Evolutionary conservation across 2,888 invertebrate species (phyloP).

Genomic region (Amiota communis): DNA sequence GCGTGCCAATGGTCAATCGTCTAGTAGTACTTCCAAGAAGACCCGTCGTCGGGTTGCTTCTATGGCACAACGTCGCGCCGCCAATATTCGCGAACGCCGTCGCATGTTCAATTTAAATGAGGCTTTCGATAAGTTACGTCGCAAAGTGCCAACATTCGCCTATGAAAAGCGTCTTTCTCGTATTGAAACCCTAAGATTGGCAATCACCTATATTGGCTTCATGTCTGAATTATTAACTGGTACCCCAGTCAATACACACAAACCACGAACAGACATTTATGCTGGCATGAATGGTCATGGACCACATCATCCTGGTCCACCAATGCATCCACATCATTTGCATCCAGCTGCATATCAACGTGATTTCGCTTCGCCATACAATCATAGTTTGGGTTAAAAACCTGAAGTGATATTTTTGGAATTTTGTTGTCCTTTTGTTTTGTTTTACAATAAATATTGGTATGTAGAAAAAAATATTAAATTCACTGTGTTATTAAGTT

Average conservation of each 20-base stretch:
- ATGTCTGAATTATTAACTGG: conserved; percentile 92
- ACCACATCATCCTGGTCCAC: conserved; percentile 57
- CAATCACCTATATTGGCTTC: conserved; percentile 96
- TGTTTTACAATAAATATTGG: conserved; percentile 26
- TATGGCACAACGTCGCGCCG: conserved; percentile 90
- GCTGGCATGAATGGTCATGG: conserved; percentile 68
- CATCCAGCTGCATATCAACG: conserved; percentile 71
- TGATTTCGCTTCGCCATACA: conserved; percentile 72
- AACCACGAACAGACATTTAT: conserved; percentile 69
- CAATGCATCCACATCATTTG: conserved; percentile 68
- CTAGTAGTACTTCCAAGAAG: conserved; percentile 78
- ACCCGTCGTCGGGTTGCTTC: conserved; percentile 91
- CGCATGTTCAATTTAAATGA: conserved; percentile 97
- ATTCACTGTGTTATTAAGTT: not conserved
- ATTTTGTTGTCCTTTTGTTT: conserved; percentile 39
- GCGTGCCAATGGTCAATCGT: conserved; percentile 51
- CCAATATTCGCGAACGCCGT: conserved; percentile 92
- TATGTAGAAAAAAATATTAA: not conserved
- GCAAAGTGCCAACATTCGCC: conserved; percentile 96
- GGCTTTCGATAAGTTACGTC: conserved; percentile 92
- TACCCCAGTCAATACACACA: conserved; percentile 74
- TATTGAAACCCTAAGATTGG: conserved; percentile 94
- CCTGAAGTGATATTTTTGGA: not conserved
- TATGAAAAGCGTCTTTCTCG: conserved; percentile 96
- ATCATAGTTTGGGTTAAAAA: conserved; percentile 67